phyloP scores from a whole-genome alignment of 2,113 vertebrate genomes.

The Platysternon megacephalum region DNA sequence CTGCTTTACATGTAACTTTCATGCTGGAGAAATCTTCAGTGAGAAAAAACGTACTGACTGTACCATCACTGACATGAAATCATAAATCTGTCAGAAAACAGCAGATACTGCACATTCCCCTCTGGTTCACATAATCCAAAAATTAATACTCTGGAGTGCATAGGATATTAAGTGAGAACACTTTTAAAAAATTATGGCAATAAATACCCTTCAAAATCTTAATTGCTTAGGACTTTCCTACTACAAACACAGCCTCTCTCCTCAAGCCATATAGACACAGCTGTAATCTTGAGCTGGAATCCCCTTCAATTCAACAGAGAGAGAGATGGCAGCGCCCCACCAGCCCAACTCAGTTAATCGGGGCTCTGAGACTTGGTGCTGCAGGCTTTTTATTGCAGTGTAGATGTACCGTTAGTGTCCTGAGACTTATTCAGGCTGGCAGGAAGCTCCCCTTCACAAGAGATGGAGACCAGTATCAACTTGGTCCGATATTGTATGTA shows the following conservation, averaged over 20 bases:
- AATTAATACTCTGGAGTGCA: background rate
- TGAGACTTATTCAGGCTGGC: background rate
- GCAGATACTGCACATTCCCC: background rate
- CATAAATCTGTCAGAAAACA: background rate
- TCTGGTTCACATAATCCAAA: background rate
- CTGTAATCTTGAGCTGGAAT: background rate
- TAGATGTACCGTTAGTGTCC: background rate
- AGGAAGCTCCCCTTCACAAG: background rate
- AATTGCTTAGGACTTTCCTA: background rate
- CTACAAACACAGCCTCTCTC: background rate
- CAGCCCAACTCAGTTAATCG: background rate
- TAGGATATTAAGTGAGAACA: background rate
- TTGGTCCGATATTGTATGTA: background rate
- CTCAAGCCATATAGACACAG: background rate
- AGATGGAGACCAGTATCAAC: background rate
- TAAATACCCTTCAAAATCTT: background rate
- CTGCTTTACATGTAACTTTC: background rate
- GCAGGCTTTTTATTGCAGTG: background rate
- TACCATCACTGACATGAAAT: background rate
- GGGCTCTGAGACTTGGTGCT: background rate
- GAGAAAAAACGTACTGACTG: background rate
- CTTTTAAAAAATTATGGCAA: background rate
- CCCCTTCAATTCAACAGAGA: background rate
- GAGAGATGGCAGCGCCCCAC: no score
- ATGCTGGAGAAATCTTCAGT: background rate